Percentiles rank a stretch among this genome's conserved stretches.
Evolutionary conservation across 2,888 invertebrate genomes (phyloP).

Genomic region (Cacoxenus indagator): DNA sequence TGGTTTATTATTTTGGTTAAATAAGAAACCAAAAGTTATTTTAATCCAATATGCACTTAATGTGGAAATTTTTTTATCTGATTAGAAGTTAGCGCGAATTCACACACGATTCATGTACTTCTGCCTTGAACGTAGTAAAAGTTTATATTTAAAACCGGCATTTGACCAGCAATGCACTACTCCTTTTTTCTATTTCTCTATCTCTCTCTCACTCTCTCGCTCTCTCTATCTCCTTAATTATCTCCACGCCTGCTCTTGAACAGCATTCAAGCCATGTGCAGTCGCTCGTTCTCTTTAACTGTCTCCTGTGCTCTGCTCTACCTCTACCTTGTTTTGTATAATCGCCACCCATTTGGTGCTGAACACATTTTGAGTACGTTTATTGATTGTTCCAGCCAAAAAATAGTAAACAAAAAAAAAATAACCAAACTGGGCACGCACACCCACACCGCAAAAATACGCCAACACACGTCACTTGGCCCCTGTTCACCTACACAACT

Average conservation of each 20-base stretch:
- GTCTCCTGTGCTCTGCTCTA: too few species aligned
- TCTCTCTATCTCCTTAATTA: neutral
- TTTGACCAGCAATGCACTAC: conserved; percentile 27
- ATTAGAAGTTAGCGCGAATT: too few species aligned
- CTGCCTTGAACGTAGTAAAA: too few species aligned
- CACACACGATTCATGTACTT: too few species aligned
- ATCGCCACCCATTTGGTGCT: neutral
- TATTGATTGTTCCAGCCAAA: conserved; percentile 47
- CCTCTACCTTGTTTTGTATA: neutral
- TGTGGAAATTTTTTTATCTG: too few species aligned
- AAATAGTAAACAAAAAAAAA: neutral
- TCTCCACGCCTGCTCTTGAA: neutral
- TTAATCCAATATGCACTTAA: too few species aligned
- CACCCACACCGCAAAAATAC: neutral
- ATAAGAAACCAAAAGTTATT: too few species aligned
- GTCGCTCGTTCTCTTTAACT: neutral
- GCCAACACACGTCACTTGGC: neutral
- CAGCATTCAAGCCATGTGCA: neutral
- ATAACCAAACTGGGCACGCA: neutral
- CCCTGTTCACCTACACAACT: conserved; percentile 29
- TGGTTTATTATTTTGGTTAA: too few species aligned
- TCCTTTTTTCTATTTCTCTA: neutral
- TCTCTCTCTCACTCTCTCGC: neutral
- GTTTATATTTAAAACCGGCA: conserved; percentile 44
- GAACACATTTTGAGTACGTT: conserved; percentile 51